Conservation (phyloP, 1,140 invertebrate species). For the Panulirus ornatus region DNA sequence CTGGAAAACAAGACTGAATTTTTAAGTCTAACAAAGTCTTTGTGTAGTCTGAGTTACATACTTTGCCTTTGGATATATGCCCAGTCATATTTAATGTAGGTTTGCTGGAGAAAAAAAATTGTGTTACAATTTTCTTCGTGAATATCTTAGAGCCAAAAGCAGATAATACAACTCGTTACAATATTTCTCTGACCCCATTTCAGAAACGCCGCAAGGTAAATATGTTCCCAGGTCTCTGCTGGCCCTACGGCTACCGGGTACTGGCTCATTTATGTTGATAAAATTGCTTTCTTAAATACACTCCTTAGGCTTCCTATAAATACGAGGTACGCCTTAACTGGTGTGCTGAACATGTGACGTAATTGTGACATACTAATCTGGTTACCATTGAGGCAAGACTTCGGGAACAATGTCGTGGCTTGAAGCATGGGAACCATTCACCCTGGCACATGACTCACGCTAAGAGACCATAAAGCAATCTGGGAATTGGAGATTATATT, state of each 20-base stretch:
- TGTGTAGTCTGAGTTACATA: neutral
- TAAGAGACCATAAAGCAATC: neutral
- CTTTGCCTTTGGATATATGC: neutral
- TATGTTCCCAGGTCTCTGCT: neutral
- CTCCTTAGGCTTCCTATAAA: neutral
- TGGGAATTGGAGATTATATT: neutral
- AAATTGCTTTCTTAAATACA: slow-evolving; percentile 37
- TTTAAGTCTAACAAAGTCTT: neutral
- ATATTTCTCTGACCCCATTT: slow-evolving; percentile 38
- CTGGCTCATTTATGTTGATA: neutral
- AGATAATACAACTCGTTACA: neutral
- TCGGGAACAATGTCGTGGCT: too few relatives aligned
- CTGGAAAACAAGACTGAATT: too few relatives aligned
- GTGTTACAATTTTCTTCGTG: slow-evolving; percentile 7
- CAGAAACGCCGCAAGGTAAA: slow-evolving; percentile 64
- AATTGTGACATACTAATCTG: neutral
- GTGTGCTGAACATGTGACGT: neutral
- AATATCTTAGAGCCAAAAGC: neutral
- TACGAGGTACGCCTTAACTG: neutral
- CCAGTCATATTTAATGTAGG: neutral
- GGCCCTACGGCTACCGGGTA: neutral
- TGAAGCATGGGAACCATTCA: neutral
- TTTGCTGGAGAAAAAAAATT: neutral
- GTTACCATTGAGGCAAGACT: neutral
- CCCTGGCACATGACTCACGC: neutral